These are phyloP conservation scores for Elephas maximus DNA, from an alignment of 2,113 vertebrate genomes.

Conservation along the genomic window DNA sequence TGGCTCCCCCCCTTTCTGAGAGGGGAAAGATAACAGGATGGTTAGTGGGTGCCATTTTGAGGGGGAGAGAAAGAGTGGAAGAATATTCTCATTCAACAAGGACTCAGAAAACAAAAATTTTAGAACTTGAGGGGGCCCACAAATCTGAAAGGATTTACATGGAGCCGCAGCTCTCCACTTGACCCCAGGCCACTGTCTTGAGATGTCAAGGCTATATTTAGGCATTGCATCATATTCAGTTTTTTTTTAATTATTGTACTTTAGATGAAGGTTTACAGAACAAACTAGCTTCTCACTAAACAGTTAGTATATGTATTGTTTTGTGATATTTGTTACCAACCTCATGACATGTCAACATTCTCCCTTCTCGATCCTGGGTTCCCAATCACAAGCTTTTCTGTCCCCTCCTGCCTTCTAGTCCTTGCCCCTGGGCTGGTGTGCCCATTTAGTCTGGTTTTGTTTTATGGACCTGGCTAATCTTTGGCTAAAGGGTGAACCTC, in stretches of 20 bases:
- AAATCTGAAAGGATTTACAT: neutral
- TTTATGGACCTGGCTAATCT: no score
- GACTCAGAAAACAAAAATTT: slow-evolving; percentile 22
- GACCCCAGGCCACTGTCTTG: neutral
- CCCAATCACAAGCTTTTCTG: no score
- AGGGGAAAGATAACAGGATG: neutral
- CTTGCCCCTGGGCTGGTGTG: no score
- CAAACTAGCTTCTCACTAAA: no score
- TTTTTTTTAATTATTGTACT: neutral
- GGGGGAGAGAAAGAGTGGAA: neutral
- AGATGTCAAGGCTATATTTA: neutral
- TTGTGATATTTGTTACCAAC: no score
- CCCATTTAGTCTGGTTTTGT: no score
- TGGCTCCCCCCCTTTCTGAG: neutral
- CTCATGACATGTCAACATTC: no score
- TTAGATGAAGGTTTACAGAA: no score
- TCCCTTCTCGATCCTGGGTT: no score
- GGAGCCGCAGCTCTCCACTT: neutral
- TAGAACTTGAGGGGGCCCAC: neutral
- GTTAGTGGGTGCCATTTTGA: neutral
- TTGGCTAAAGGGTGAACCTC: no score
- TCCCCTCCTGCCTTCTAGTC: no score
- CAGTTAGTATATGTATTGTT: no score
- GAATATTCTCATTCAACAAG: neutral
- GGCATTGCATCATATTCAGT: neutral